These are phyloP conservation scores for Brachirus orientalis DNA, from an alignment of 2,113 vertebrate species.

Conservation along the genomic window DNA sequence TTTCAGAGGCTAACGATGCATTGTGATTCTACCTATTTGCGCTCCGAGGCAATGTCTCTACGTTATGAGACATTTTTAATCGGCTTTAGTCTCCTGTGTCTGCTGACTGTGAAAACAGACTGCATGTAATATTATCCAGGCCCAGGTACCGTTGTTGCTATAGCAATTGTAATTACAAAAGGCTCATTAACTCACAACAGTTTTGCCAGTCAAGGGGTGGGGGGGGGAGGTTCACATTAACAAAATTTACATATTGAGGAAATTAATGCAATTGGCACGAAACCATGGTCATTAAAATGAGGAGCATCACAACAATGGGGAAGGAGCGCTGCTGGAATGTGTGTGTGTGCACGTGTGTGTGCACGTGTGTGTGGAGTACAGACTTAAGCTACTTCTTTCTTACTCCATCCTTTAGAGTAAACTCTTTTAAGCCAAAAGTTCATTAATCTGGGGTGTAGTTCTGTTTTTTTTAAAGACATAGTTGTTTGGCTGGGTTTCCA, in stretches of 20 bases:
- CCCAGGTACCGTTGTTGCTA: slow-evolving; percentile 86
- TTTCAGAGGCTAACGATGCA: slow-evolving; percentile 84
- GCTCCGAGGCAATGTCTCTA: slow-evolving; percentile 81
- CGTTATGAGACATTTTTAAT: slow-evolving; percentile 90
- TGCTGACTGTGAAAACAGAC: slow-evolving; percentile 43
- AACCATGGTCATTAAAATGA: slow-evolving; percentile 87
- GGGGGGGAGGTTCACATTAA: slow-evolving; percentile 84
- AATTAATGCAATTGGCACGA: slow-evolving; percentile 86
- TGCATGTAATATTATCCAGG: slow-evolving; percentile 84
- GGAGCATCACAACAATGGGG: slow-evolving; percentile 75
- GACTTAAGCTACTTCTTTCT: background rate
- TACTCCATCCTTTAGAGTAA: too few species aligned
- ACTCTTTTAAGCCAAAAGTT: background rate
- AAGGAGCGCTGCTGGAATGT: slow-evolving; percentile 41
- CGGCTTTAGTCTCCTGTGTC: slow-evolving; percentile 83
- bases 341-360: background rate
- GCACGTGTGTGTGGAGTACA: slow-evolving; percentile 1
- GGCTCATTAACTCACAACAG: slow-evolving; percentile 93
- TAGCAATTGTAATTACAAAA: slow-evolving; percentile 92
- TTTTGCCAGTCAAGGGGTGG: slow-evolving; percentile 84
- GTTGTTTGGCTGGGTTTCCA: too few species aligned
- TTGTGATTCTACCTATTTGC: slow-evolving; percentile 86
- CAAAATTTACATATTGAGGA: slow-evolving; percentile 91
- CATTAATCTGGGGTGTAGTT: background rate
- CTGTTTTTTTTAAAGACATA: too few species aligned